Evolutionary conservation across 2,888 invertebrate species (phyloP).

Genomic region (Eledona agricola): DNA sequence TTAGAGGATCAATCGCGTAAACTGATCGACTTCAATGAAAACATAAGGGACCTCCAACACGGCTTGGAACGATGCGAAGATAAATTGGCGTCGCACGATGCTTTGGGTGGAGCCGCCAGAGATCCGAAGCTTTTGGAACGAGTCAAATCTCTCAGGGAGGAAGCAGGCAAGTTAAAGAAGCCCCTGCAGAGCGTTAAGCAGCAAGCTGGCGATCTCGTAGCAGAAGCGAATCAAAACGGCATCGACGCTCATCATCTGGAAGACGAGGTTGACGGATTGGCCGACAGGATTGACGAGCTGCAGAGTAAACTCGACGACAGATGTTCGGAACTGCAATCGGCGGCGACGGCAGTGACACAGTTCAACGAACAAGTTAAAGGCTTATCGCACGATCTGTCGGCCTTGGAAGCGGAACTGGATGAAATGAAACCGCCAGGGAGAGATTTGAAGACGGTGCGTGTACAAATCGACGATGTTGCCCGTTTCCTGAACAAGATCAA

Average conservation of each 20-base stretch:
- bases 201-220: constrained; percentile 79
- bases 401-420: constrained; percentile 85
- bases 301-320: constrained; percentile 81
- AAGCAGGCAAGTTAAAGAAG: constrained; percentile 79
- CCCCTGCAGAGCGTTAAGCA: constrained; percentile 69
- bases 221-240: constrained; percentile 79
- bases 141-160: constrained; percentile 84
- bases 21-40: constrained; percentile 85
- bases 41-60: constrained; percentile 83
- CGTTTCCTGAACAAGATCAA: constrained; percentile 74
- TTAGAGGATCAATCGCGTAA: constrained; percentile 85
- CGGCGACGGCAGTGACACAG: constrained; percentile 85
- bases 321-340: constrained; percentile 81
- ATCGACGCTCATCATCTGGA: constrained; percentile 80
- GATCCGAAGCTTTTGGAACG: constrained; percentile 87
- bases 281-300: constrained; percentile 79
- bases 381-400: constrained; percentile 78
- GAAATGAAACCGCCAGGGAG: constrained; percentile 86
- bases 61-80: constrained; percentile 90
- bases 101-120: constrained; percentile 76
- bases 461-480: constrained; percentile 83
- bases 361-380: constrained; percentile 89
- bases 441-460: constrained; percentile 84
- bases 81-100: constrained; percentile 78
- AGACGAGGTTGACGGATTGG: constrained; percentile 80